Evolutionary conservation across 2,113 vertebrate species (phyloP).

Genomic region (Hemibagrus wyckioides): DNA sequence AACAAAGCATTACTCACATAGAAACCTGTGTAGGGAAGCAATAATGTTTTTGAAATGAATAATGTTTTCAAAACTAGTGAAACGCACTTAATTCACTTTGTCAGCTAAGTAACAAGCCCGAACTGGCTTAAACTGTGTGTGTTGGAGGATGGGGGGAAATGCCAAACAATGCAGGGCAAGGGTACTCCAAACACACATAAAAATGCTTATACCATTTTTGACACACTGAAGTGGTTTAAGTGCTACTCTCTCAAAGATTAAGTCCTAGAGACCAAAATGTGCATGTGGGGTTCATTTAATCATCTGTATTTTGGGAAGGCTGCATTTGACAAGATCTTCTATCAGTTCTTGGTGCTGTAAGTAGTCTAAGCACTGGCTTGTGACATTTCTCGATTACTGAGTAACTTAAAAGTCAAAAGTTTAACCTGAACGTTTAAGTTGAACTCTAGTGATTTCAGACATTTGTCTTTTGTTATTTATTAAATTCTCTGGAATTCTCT

Average conservation of each 20-base stretch:
- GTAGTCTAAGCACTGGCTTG: not conserved
- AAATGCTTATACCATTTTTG: not conserved
- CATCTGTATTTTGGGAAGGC: not conserved
- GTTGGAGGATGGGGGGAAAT: not conserved
- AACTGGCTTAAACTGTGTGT: not conserved
- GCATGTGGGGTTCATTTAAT: not conserved
- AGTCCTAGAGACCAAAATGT: not conserved
- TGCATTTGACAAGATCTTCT: not conserved
- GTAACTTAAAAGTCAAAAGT: not conserved
- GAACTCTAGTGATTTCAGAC: not conserved
- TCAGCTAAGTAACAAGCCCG: not conserved
- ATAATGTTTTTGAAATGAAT: not conserved
- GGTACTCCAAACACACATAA: not conserved
- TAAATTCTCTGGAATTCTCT: not conserved
- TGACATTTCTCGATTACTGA: not conserved
- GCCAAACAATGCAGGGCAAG: not conserved
- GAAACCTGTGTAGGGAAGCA: not conserved
- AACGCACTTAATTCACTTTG: not conserved
- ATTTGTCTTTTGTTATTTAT: not conserved
- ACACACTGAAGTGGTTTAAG: not conserved
- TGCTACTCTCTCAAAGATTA: not conserved
- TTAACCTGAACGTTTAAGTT: no score
- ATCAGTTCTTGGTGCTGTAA: not conserved
- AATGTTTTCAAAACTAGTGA: not conserved
- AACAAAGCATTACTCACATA: not conserved